These are phyloP conservation scores for Raja brachyura DNA, from an alignment of 2,113 vertebrate genomes.

Conservation along the genomic window DNA sequence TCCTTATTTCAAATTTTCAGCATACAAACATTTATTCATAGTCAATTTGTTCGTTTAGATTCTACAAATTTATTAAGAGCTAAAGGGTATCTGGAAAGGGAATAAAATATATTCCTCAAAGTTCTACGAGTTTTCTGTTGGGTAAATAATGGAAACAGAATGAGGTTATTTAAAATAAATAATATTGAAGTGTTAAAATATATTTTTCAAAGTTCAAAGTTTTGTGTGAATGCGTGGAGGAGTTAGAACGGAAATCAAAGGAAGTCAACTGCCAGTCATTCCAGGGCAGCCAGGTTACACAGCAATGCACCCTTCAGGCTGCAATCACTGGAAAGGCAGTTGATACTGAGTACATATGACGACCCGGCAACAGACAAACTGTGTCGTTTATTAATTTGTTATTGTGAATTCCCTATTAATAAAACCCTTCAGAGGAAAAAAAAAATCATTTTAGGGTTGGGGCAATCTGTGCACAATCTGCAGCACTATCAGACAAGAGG, in stretches of 20 bases:
- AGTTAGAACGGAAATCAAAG: background rate
- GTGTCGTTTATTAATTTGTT: slow-evolving; percentile 56
- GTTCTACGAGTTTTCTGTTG: background rate
- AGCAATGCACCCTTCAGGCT: slow-evolving; percentile 43
- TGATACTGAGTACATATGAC: slow-evolving; percentile 42
- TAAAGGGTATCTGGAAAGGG: no score
- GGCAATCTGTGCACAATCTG: slow-evolving; percentile 55
- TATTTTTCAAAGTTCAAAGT: background rate
- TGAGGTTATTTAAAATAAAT: background rate
- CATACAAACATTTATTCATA: no score
- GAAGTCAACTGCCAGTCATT: background rate
- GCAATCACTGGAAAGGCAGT: slow-evolving; percentile 45
- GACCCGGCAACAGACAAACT: slow-evolving; percentile 54
- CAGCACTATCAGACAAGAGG: slow-evolving; percentile 45
- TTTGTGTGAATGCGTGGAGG: background rate
- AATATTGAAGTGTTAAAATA: background rate
- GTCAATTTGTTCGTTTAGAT: no score
- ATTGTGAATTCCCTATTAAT: slow-evolving; percentile 56
- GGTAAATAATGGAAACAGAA: no score
- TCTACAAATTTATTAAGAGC: no score
- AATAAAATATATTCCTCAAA: background rate
- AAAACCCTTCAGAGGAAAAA: slow-evolving; percentile 46
- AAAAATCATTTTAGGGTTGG: slow-evolving; percentile 45
- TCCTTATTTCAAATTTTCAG: no score
- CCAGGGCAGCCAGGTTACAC: slow-evolving; percentile 55